These are phyloP conservation scores for Orthonyx spaldingii DNA, from an alignment of 2,113 vertebrate species.

Conservation along the genomic window DNA sequence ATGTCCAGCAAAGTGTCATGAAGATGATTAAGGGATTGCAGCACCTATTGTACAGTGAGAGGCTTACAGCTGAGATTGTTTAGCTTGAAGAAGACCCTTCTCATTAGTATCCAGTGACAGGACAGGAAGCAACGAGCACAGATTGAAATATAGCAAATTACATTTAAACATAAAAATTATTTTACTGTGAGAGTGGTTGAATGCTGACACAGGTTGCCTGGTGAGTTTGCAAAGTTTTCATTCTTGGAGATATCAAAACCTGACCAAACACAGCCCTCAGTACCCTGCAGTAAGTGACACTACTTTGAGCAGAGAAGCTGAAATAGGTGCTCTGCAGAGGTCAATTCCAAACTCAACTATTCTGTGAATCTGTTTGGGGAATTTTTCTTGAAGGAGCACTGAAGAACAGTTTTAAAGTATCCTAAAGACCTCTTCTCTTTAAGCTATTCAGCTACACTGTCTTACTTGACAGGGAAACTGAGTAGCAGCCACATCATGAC, in stretches of 20 bases:
- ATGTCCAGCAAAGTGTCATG: neutral
- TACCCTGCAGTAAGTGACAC: neutral
- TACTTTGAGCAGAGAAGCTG: neutral
- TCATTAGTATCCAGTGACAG: neutral
- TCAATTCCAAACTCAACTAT: neutral
- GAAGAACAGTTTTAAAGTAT: neutral
- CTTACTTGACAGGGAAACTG: neutral
- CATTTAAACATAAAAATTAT: neutral
- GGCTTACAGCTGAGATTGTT: neutral
- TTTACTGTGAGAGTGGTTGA: neutral
- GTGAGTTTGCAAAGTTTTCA: neutral
- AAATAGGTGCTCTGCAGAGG: neutral
- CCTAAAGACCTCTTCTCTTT: neutral
- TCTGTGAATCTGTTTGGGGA: neutral
- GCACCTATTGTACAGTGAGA: neutral
- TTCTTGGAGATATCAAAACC: neutral
- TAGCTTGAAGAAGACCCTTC: neutral
- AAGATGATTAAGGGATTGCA: neutral
- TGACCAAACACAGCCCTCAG: neutral
- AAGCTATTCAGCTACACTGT: neutral
- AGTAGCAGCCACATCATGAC: neutral
- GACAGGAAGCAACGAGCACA: neutral
- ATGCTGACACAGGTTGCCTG: neutral
- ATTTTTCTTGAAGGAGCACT: neutral
- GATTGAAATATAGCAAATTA: neutral